These are phyloP conservation scores for Platorchestia sp. DNA, from an alignment of 1,140 invertebrate species.

Conservation along the genomic window DNA sequence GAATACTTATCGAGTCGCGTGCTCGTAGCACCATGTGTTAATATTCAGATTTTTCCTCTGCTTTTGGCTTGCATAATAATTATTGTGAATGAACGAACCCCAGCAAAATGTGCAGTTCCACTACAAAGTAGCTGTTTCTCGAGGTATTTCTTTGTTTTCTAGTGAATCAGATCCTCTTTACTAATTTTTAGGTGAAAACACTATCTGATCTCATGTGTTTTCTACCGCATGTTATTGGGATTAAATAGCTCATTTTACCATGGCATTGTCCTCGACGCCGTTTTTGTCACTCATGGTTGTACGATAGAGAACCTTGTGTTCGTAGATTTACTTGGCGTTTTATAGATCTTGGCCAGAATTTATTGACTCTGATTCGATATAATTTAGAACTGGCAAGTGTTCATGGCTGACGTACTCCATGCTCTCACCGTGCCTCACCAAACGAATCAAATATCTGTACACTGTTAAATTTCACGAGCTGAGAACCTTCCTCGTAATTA, in stretches of 20 bases:
- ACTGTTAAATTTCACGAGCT: not conserved
- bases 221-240: not conserved
- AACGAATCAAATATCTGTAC: not conserved
- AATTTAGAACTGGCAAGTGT: constrained; percentile 4
- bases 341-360: not conserved
- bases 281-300: not conserved
- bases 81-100: not conserved
- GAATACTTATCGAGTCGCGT: too few relatives aligned
- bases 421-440: not conserved
- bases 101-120: not conserved
- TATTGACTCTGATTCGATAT: not conserved
- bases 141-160: not conserved
- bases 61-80: not conserved
- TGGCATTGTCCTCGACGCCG: not conserved
- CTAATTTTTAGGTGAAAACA: not conserved
- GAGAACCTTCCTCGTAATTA: not conserved
- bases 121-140: not conserved
- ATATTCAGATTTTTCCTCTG: not conserved
- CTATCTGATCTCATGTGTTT: not conserved
- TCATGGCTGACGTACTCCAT: not conserved
- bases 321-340: not conserved
- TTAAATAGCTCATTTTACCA: not conserved
- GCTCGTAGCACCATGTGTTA: not conserved
- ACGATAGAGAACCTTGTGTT: not conserved
- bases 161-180: not conserved